Percentiles rank a stretch among this genome's conserved stretches.
These are phyloP conservation scores for Epistrophe eligans DNA, from an alignment of 2,888 invertebrate genomes.

Conservation along the genomic window DNA sequence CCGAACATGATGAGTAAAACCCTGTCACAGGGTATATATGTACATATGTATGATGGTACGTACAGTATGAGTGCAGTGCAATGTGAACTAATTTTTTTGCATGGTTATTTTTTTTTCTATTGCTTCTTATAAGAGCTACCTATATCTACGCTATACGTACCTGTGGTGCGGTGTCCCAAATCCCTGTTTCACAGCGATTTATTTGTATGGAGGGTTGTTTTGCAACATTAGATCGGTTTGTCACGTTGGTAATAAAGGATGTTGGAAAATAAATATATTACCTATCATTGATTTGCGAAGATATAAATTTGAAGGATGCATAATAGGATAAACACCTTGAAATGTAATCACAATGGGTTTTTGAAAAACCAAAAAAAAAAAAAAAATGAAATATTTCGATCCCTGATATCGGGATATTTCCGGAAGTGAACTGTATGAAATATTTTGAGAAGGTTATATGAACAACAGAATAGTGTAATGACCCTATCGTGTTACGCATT, in stretches of 20 bases:
- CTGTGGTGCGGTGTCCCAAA: constrained; percentile 63
- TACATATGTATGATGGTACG: not conserved
- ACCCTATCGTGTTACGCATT: constrained; percentile 53
- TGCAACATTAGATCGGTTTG: constrained; percentile 75
- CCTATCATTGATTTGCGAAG: constrained; percentile 73
- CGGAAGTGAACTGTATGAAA: constrained; percentile 27
- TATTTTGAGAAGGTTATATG: not conserved
- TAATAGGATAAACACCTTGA: constrained; percentile 81
- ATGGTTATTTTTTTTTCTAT: constrained; percentile 38
- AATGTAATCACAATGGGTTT: constrained; percentile 75
- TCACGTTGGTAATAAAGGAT: constrained; percentile 75
- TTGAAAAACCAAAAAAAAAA: constrained; percentile 8
- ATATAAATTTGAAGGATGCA: constrained; percentile 78
- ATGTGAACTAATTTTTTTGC: constrained; percentile 75
- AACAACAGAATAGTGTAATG: constrained; percentile 33
- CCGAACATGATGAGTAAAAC: constrained; percentile 56
- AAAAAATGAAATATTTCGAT: constrained; percentile 1
- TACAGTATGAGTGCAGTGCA: constrained; percentile 1
- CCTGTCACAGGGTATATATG: constrained; percentile 44
- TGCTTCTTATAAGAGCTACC: constrained; percentile 22
- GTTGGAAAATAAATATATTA: constrained; percentile 76
- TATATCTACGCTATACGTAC: constrained; percentile 34
- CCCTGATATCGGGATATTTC: constrained; percentile 1
- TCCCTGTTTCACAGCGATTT: constrained; percentile 34
- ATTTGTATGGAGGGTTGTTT: constrained; percentile 62